These are phyloP conservation scores for Trichonephila clavata DNA, from an alignment of 1,140 invertebrate genomes.

Conservation along the genomic window DNA sequence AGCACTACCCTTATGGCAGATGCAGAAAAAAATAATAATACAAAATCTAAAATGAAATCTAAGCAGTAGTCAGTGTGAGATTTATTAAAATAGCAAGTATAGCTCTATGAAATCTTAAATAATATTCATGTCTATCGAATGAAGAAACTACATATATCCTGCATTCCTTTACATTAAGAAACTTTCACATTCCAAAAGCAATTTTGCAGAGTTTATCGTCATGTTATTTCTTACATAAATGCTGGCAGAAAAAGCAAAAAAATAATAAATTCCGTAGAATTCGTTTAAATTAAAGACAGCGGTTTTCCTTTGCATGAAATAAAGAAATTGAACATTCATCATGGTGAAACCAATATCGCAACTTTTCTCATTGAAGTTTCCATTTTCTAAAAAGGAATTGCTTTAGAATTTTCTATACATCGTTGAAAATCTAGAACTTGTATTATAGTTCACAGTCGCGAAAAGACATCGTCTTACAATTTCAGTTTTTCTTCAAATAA, in stretches of 20 bases:
- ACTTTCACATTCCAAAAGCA: neutral
- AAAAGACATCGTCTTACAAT: neutral
- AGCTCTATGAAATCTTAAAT: neutral
- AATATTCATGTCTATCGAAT: neutral
- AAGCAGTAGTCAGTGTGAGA: neutral
- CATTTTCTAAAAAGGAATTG: slow-evolving; percentile 10
- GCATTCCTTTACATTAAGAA: neutral
- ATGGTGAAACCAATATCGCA: neutral
- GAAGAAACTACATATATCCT: neutral
- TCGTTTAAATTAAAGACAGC: neutral
- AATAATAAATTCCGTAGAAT: neutral
- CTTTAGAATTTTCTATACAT: neutral
- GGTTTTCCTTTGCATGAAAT: neutral
- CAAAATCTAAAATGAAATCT: neutral
- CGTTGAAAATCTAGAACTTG: neutral
- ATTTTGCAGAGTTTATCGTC: neutral
- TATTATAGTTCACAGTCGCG: neutral
- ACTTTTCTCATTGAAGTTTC: slow-evolving; percentile 8
- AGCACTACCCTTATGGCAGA: too few relatives aligned
- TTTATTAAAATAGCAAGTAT: neutral
- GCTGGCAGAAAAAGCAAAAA: neutral
- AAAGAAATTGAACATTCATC: neutral
- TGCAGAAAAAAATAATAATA: neutral
- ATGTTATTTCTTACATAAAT: neutral
- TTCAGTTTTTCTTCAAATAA: neutral